These are phyloP conservation scores for Helicoverpa zea DNA, from an alignment of 1,140 invertebrate genomes.

Conservation along the genomic window DNA sequence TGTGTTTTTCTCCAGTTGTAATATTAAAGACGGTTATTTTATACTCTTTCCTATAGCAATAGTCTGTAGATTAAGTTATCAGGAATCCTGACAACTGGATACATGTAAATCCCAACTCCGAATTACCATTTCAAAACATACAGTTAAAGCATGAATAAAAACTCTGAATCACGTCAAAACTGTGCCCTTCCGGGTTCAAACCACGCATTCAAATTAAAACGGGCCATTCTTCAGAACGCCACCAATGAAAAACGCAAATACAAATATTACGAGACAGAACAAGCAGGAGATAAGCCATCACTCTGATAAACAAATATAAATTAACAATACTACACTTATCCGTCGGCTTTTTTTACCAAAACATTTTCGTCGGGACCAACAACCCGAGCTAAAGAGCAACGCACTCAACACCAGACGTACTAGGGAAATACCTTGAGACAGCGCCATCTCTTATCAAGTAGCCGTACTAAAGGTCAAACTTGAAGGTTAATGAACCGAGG, in stretches of 20 bases:
- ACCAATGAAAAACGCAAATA: conserved; percentile 12
- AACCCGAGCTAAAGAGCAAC: conserved; percentile 50
- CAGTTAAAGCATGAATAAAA: not conserved
- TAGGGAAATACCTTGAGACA: conserved; percentile 45
- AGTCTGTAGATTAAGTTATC: no score
- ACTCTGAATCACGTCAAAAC: not conserved
- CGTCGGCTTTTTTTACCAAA: conserved; percentile 39
- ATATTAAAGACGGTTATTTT: no score
- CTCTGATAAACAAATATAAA: conserved; percentile 36
- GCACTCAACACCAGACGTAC: conserved; percentile 46
- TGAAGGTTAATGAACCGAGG: conserved; percentile 62
- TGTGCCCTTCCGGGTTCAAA: conserved; percentile 11
- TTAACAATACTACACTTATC: conserved; percentile 41
- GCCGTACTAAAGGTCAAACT: conserved; percentile 72
- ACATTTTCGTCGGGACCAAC: conserved; percentile 45
- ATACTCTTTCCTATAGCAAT: no score
- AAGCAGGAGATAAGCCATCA: conserved; percentile 5
- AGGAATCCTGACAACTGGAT: no score
- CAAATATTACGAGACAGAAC: conserved; percentile 8
- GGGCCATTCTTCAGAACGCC: not conserved
- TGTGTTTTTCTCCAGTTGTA: no score
- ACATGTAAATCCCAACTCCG: no score
- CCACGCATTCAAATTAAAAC: not conserved
- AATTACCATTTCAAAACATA: no score
- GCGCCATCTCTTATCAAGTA: conserved; percentile 69